Conservation (phyloP, 2,113 vertebrate genomes). For the Labeo catla region DNA sequence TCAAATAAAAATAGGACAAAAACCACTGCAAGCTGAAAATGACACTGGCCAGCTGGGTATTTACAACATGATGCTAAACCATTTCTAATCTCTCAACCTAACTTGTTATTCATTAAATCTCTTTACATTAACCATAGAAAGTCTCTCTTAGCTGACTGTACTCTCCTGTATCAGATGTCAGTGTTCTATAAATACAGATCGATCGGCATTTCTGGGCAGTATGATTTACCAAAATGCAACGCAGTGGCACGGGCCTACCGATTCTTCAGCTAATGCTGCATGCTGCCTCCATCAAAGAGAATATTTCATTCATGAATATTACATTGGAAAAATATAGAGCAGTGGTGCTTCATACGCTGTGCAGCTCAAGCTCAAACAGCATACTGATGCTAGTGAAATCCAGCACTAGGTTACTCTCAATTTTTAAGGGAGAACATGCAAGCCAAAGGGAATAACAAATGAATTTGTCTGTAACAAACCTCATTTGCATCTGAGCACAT, state of each 20-base stretch:
- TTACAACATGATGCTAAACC: background rate
- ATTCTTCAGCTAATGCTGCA: background rate
- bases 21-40: background rate
- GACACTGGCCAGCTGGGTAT: background rate
- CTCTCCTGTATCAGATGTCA: background rate
- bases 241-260: background rate
- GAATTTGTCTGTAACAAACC: background rate
- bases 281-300: slow-evolving; percentile 8
- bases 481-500: background rate
- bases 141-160: slow-evolving; percentile 15
- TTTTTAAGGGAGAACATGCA: slow-evolving; percentile 2
- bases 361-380: background rate
- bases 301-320: slow-evolving; percentile 11
- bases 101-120: background rate
- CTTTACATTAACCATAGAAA: slow-evolving; percentile 4
- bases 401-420: background rate
- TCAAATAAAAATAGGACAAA: slow-evolving; percentile 8
- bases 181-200: slow-evolving; percentile 46
- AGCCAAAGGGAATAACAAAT: slow-evolving; percentile 36
- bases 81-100: background rate
- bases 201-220: slow-evolving; percentile 34
- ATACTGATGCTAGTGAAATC: slow-evolving; percentile 2
- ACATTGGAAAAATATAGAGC: slow-evolving; percentile 20
- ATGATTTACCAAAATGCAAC: background rate
- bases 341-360: background rate